Evolutionary conservation across 2,888 invertebrate genomes (phyloP), one percentile per base, ranked within the genome.

Genomic region (Mythimna pallens): DNA sequence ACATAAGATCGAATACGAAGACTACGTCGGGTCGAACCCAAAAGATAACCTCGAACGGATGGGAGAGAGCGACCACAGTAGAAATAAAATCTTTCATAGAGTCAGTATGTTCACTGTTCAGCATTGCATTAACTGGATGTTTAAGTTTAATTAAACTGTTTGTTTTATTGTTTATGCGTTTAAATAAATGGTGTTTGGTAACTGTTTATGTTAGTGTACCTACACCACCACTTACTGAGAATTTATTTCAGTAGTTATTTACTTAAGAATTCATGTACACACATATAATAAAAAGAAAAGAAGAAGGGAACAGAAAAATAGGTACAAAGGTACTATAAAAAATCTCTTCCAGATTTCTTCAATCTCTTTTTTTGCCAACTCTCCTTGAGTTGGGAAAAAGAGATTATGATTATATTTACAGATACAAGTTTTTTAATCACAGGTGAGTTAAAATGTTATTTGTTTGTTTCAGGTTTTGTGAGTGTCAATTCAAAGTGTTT

Each of bases 1-100:
- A 73, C 83, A 82, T 79, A 82, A 77, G 83, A 84, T 82, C 64
- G 65, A 76, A 79, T 81, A 70, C 75, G 79, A 50, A 79, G 47
- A 70, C 70, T 80, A 73, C 71, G 73, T 70, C 36, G 80, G 73
- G 76, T 76, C 71, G 65, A 77, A 74, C 72, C 72, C 69, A 69
- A 43, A 52, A 71, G 76, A 79, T 81, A 86, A 76, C 75, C 71
- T 59, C 62, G n/a, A 43, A 62, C 58, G 70, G 65, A 77, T 73
- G 68, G 50, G 25, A 73, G 47, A 40, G 43, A 36, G 52, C 70
- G 34, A 64, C 69, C 63, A 73, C 69, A 63, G 81, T 71, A 74
- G 73, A 79, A 81, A 86, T 79, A 81, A 73, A 84, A 76, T 78
- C n/a, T 71, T 75, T 78, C 68, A 65, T 73, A 36, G 36, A 66